phyloP scores from a whole-genome alignment of 23 tunicate species.

The Trididemnum clinides region DNA sequence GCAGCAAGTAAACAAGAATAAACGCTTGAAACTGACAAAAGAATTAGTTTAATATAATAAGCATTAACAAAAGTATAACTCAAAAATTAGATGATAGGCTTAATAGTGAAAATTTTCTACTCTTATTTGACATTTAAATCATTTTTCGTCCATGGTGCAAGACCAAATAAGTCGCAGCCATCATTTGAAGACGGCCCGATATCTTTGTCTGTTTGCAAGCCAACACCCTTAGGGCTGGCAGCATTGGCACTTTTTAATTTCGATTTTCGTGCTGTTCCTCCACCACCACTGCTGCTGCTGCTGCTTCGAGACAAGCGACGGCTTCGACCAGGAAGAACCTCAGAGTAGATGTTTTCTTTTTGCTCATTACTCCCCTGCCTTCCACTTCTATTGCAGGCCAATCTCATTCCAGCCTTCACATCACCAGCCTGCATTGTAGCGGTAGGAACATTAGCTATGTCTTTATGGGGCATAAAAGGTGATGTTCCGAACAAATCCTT shows the following conservation, averaged over 20 bases:
- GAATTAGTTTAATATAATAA: no score
- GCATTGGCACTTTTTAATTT: slow-evolving; percentile 23
- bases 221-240: neutral
- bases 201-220: neutral
- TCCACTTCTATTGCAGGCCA: neutral
- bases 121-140: neutral
- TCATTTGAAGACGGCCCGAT: neutral
- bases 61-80: no score
- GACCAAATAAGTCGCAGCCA: slow-evolving; percentile 21
- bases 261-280: slow-evolving; percentile 51
- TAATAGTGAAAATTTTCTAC: neutral
- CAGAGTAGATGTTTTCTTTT: slow-evolving; percentile 22
- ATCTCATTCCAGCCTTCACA: neutral
- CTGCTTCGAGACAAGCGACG: slow-evolving; percentile 60
- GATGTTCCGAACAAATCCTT: slow-evolving; percentile 74
- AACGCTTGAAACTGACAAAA: no score
- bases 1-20: no score
- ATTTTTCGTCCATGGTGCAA: slow-evolving; percentile 24
- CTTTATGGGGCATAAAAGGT: slow-evolving; percentile 60
- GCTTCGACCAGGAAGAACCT: neutral
- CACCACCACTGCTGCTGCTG: slow-evolving; percentile 83
- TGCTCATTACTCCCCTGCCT: neutral
- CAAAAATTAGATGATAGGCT: neutral
- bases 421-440: neutral
- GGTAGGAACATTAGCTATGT: neutral